A percentile compares a stretch with the other conserved stretches of the same genome.
These are phyloP conservation scores for Mormyrus iriodes DNA, from an alignment of 2,113 vertebrate genomes.

Conservation along the genomic window DNA sequence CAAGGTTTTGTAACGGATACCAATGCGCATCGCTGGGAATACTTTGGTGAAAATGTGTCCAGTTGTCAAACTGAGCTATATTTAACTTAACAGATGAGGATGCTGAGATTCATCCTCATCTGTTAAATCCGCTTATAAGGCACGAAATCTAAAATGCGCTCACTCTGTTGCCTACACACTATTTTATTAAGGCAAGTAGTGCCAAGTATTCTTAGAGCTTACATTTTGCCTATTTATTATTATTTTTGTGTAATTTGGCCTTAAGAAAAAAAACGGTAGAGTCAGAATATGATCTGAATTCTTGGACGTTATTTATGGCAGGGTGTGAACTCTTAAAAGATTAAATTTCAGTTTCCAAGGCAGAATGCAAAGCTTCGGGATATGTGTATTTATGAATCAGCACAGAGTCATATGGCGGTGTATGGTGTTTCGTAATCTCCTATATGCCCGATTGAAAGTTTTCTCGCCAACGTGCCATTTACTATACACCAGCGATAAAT, in stretches of 20 bases:
- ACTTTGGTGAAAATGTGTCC: constrained; percentile 66
- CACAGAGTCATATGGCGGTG: constrained; percentile 5
- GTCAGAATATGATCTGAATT: constrained; percentile 11
- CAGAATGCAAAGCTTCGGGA: constrained; percentile 17
- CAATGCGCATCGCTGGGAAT: constrained; percentile 52
- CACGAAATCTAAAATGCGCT: neutral
- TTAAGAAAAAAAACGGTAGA: neutral
- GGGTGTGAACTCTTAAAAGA: neutral
- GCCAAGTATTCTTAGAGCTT: neutral
- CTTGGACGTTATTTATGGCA: constrained; percentile 14
- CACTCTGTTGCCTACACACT: neutral
- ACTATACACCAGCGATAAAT: neutral
- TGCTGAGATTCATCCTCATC: constrained; percentile 49
- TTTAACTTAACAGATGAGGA: constrained; percentile 64
- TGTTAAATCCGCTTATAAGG: constrained; percentile 27
- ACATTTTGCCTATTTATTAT: neutral
- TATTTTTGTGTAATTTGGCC: neutral
- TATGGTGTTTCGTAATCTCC: neutral
- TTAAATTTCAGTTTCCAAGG: constrained; percentile 27
- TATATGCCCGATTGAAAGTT: too few relatives aligned
- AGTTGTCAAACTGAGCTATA: constrained; percentile 61
- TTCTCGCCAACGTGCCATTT: neutral
- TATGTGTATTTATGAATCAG: constrained; percentile 14
- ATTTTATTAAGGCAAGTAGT: neutral
- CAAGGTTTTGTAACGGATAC: constrained; percentile 57